Evolutionary conservation across 2,888 invertebrate species (phyloP).

Genomic region (Mystacides longicornis): DNA sequence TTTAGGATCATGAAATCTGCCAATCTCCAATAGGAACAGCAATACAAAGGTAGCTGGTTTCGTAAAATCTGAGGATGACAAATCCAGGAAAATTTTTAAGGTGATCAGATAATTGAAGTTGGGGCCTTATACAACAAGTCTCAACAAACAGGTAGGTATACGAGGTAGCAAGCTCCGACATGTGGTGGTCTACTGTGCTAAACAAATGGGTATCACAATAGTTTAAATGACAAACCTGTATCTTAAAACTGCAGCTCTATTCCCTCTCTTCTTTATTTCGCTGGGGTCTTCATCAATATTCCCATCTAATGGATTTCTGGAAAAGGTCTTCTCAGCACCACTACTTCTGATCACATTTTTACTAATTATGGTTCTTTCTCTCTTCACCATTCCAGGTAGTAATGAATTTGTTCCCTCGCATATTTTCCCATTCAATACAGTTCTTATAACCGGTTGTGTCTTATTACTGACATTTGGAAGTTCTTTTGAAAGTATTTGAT

Average conservation of each 20-base stretch:
- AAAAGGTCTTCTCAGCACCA: slow-evolving; percentile 3
- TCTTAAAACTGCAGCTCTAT: slow-evolving; percentile 22
- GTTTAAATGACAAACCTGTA: too few relatives aligned
- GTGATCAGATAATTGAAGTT: too few relatives aligned
- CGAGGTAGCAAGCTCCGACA: background rate
- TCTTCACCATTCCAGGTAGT: background rate
- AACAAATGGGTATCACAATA: background rate
- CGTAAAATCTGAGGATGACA: too few relatives aligned
- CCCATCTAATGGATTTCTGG: background rate
- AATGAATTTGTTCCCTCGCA: slow-evolving; percentile 1
- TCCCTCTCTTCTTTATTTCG: slow-evolving; percentile 14
- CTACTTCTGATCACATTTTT: background rate
- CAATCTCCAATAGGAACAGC: too few relatives aligned
- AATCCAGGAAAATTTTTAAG: too few relatives aligned
- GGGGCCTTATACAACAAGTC: too few relatives aligned
- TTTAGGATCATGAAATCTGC: too few relatives aligned
- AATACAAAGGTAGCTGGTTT: too few relatives aligned
- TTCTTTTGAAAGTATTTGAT: slow-evolving; percentile 3
- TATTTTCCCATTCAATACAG: slow-evolving; percentile 10
- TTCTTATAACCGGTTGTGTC: slow-evolving; percentile 9
- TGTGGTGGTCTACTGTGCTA: background rate
- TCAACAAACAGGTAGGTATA: background rate
- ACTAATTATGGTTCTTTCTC: background rate
- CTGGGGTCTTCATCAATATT: background rate
- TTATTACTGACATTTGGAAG: background rate